These are phyloP conservation scores for Spilogale gracilis DNA, from an alignment of 2,113 vertebrate genomes.

Conservation along the genomic window DNA sequence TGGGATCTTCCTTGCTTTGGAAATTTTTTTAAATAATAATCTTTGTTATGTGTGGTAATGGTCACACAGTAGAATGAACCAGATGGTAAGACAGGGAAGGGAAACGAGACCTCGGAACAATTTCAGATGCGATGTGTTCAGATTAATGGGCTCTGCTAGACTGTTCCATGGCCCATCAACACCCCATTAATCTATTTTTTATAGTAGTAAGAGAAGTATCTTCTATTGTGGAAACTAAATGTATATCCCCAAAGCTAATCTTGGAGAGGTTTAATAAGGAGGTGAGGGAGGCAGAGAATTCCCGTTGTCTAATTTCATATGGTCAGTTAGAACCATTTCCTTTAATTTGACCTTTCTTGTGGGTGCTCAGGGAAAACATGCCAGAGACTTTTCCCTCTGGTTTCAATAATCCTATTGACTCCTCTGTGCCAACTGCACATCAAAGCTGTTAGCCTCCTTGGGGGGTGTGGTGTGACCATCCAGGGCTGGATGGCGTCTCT, in stretches of 20 bases:
- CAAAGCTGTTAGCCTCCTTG: neutral
- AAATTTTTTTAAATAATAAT: neutral
- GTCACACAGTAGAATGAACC: no score
- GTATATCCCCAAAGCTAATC: neutral
- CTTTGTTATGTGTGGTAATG: neutral
- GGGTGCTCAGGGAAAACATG: neutral
- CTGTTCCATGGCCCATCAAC: neutral
- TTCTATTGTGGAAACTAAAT: neutral
- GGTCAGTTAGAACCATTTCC: neutral
- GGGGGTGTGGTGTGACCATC: neutral
- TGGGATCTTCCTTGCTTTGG: neutral
- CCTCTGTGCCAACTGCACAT: neutral
- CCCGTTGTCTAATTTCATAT: neutral
- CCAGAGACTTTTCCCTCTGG: neutral
- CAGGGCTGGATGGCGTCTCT: neutral
- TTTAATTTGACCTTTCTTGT: constrained; percentile 32
- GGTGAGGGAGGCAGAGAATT: neutral
- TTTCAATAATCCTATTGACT: constrained; percentile 5
- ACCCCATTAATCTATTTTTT: constrained; percentile 12
- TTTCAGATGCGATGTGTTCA: neutral
- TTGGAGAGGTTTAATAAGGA: neutral
- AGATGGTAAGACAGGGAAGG: neutral
- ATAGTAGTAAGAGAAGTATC: neutral
- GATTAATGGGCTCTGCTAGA: neutral
- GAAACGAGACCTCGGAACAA: neutral